Evolutionary conservation across 2,113 vertebrate genomes (phyloP).

Genomic region (Capreolus pygargus): DNA sequence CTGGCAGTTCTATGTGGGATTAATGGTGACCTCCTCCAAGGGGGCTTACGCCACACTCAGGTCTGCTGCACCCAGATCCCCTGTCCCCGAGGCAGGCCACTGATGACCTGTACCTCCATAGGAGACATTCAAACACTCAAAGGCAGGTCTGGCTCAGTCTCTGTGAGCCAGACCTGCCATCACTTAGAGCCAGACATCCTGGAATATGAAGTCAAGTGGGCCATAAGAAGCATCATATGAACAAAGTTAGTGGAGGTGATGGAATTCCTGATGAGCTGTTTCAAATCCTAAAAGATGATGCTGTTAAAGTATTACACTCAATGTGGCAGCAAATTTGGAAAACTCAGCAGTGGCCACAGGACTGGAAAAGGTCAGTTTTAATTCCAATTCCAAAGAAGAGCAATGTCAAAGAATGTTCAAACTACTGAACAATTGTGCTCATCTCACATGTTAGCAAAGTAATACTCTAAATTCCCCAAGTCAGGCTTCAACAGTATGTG

Average conservation of each 20-base stretch:
- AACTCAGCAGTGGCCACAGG: not conserved
- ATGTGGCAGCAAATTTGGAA: not conserved
- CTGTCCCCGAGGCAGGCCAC: not conserved
- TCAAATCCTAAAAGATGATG: not conserved
- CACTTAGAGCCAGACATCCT: not conserved
- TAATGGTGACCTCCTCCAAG: not conserved
- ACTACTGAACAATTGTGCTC: not conserved
- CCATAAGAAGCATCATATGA: not conserved
- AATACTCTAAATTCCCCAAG: not conserved
- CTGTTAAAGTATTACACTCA: not conserved
- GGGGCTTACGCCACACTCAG: not conserved
- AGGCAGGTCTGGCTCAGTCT: not conserved
- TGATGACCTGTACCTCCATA: not conserved
- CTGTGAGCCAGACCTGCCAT: not conserved
- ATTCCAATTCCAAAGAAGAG: not conserved
- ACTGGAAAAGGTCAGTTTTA: not conserved
- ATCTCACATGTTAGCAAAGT: not conserved
- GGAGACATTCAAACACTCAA: not conserved
- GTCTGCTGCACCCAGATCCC: not conserved
- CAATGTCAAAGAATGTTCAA: not conserved
- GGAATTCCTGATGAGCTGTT: not conserved
- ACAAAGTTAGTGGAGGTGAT: not conserved
- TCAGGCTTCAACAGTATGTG: fast-evolving
- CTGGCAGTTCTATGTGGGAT: fast-evolving
- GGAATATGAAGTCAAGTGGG: not conserved